Base-by-base conservation (phyloP, 2,888 invertebrate genomes). In the Isotomurus palustris region DNA sequence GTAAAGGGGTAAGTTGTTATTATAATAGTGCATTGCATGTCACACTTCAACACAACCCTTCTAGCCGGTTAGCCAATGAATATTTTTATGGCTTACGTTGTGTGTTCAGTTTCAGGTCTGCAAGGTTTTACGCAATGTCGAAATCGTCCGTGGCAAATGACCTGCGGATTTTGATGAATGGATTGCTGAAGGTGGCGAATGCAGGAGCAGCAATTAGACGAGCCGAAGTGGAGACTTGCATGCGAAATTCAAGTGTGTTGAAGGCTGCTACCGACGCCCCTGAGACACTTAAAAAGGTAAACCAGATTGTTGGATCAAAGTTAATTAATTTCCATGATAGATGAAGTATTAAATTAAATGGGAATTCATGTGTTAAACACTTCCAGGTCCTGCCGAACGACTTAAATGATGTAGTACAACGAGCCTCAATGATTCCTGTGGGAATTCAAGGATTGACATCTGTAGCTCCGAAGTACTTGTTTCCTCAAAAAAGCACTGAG, bases 341-440 rank as follows among this genome's bases (percentile, higher is more conserved):
- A 21, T 36, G 22, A 38, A 10, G 24, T 14, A 28, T 43, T 35
- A n/a, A n/a, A n/a, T n/a, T n/a, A n/a, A n/a, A n/a, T n/a, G n/a
- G n/a, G 4, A 25, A 27, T 40, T 17, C 41, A 29, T 17, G 12
- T 48, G 41, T 52, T 41, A 40, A 27, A 36, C 40, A 38, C 21
- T 32, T 58, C 10, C 27, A 69, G 67, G n/a, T 44, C 5, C 17
- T 62, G 3, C 62, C 68, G 1, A 55, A 52, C 19, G 63, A 64
- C 56, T 24, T 60, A 5, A 35, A 50, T 17, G 56, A 70, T 53
- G 10, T 62, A 8, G 22, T 81, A 2, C 84, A 86, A 70, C 79
- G 87, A 69, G 78, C 84, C 4, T 78, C 80, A 67, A 84, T 87
- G 44, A 85, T 91, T 21, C 79, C 82, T 40, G 82, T 84, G 70